Base-by-base conservation (phyloP, 1,140 invertebrate genomes). In the Agrypnia vestita region DNA sequence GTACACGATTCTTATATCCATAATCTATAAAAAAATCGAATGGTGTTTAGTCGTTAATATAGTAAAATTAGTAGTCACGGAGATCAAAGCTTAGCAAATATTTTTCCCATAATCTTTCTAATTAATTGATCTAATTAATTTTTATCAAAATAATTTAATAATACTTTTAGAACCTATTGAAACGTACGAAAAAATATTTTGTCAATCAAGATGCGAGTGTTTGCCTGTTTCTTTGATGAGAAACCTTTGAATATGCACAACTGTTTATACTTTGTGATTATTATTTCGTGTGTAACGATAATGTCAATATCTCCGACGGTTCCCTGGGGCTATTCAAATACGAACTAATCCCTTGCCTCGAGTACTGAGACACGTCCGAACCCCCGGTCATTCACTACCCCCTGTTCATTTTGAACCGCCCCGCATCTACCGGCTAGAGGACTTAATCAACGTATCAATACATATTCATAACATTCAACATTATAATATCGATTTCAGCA, bases 301-400 rank as follows among this genome's bases (percentile, higher is more conserved):
- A 79, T 79, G 77, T 79, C 80, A 82, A 82, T 82, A 81, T 25
- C 64, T 55, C 35, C 53, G 17, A 53, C 25, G 53, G 76, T 82
- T 71, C 80, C 75, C 80, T 67, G 74, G 74, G 61, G 78, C 77
- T 82, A 79, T 82, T 82, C 80, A 82, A 82, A 82, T 82, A 79
- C 77, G 44, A 79, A 82, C 73, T 79, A 82, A 82, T 82, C 80
- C 78, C 67, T 17, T 59, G 72, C 73, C 62, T 43, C 53, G 21
- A 55, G 73, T 75, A 69, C 62, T 35, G 64, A 72, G 78, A 79
- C 80, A 82, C 80, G 80, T 79, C 67, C 78, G 49, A 46, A 53
- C 61, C 47, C 25, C 59, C 53, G 64, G 49, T 53, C 67, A 64
- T 59, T 56, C 51, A 49, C 67, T 71, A 25, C 67, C 19, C 61